These are phyloP conservation scores for Volucella inflata DNA, from an alignment of 2,888 invertebrate species.

Conservation along the genomic window DNA sequence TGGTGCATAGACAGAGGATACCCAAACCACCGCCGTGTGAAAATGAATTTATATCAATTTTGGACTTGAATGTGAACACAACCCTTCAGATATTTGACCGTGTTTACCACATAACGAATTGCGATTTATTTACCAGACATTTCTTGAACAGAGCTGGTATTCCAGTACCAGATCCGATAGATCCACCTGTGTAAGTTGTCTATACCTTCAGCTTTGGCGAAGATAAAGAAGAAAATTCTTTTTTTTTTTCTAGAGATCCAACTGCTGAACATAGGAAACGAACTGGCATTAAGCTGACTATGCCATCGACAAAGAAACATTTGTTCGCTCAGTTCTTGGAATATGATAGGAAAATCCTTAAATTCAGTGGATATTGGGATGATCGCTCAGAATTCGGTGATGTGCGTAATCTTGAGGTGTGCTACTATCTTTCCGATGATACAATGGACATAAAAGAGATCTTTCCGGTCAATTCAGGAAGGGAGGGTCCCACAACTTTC, in stretches of 20 bases:
- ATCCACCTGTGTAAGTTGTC: constrained; percentile 84
- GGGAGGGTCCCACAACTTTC: constrained; percentile 89
- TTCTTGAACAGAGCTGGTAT: constrained; percentile 94
- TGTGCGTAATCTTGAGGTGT: constrained; percentile 90
- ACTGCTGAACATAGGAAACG: constrained; percentile 84
- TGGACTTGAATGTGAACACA: constrained; percentile 93
- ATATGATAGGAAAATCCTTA: constrained; percentile 89
- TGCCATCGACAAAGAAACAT: constrained; percentile 84
- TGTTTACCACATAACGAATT: constrained; percentile 91
- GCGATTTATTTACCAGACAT: constrained; percentile 93
- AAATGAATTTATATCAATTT: constrained; percentile 91
- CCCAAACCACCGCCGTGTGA: constrained; percentile 90
- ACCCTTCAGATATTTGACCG: constrained; percentile 92
- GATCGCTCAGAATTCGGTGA: constrained; percentile 92
- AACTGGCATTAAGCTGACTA: constrained; percentile 76
- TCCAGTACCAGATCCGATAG: constrained; percentile 89
- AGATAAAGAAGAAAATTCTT: background rate
- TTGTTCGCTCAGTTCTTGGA: constrained; percentile 92
- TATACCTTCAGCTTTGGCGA: too few relatives aligned
- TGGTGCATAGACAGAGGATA: constrained; percentile 93
- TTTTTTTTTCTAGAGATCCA: constrained; percentile 82
- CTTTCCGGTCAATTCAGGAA: constrained; percentile 87
- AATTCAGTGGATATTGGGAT: constrained; percentile 96
- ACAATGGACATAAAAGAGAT: constrained; percentile 94
- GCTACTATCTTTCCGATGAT: constrained; percentile 94